Percentiles rank a stretch among this genome's conserved stretches.
phyloP scores from a whole-genome alignment of 2,888 invertebrate species.

The Ashinkailepas kermadecensis region DNA sequence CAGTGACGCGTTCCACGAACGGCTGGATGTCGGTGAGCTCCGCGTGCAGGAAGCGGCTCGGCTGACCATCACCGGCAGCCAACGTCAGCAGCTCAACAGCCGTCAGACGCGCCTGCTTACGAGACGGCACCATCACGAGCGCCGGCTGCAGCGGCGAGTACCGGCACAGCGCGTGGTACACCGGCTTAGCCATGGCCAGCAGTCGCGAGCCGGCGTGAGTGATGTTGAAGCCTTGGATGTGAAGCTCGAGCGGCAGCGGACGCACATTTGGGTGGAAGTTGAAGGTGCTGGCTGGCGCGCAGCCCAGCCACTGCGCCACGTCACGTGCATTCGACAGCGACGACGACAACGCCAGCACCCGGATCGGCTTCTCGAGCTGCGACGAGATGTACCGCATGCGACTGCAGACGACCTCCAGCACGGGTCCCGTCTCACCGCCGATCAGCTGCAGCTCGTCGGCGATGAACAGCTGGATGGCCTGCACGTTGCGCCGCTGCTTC shows the following conservation, averaged over 20 bases:
- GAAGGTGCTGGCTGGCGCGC: conserved; percentile 85
- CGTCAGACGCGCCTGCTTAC: conserved; percentile 84
- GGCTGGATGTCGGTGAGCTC: conserved; percentile 77
- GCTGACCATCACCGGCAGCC: conserved; percentile 79
- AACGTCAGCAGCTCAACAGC: conserved; percentile 93
- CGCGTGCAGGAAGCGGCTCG: conserved; percentile 82
- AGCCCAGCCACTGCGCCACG: conserved; percentile 93
- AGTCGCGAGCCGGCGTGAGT: conserved; percentile 94
- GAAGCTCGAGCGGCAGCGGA: conserved; percentile 87
- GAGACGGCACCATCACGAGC: conserved; percentile 81
- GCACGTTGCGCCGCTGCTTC: conserved; percentile 98
- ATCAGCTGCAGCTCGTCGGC: conserved; percentile 81
- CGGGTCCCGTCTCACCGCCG: conserved; percentile 85
- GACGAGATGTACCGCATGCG: conserved; percentile 79
- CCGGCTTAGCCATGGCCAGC: conserved; percentile 95
- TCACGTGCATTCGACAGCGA: conserved; percentile 92
- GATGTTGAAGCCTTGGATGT: conserved; percentile 93
- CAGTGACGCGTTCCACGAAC: conserved; percentile 68
- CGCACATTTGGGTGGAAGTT: conserved; percentile 98
- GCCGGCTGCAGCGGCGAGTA: conserved; percentile 77
- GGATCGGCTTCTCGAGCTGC: conserved; percentile 78
- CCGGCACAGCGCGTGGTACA: conserved; percentile 82
- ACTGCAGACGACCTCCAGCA: conserved; percentile 83
- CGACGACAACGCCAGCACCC: conserved; percentile 87
- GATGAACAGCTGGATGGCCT: conserved; percentile 90